phyloP scores from a whole-genome alignment of 2,797 vertebrate species.

The Mionectes olivaceus region DNA sequence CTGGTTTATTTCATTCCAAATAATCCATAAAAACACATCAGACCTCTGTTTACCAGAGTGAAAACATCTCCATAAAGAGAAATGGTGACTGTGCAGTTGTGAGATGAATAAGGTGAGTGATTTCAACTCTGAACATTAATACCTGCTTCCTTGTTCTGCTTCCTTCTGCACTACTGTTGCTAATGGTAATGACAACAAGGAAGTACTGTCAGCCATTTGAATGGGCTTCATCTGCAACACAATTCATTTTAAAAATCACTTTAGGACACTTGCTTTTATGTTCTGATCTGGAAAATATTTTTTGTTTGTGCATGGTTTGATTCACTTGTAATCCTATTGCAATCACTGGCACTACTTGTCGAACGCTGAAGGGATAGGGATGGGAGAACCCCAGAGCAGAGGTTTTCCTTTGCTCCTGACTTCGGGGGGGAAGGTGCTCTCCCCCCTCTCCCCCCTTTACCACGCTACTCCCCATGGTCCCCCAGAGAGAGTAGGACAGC shows the following conservation, averaged over 20 bases:
- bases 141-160: not conserved
- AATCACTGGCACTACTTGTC: not conserved
- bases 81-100: not conserved
- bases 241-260: not conserved
- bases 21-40: not conserved
- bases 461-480: no score
- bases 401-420: no score
- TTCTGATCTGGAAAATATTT: not conserved
- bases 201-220: not conserved
- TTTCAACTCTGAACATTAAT: not conserved
- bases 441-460: no score
- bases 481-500: no score
- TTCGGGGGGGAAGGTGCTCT: no score
- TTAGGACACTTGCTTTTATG: not conserved
- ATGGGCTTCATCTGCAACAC: not conserved
- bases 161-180: not conserved
- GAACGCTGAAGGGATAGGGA: no score
- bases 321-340: not conserved
- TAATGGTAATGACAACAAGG: not conserved
- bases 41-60: not conserved
- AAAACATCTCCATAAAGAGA: not conserved
- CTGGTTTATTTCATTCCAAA: not conserved
- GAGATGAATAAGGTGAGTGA: not conserved
- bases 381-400: no score
- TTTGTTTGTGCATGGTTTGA: not conserved